Evolutionary conservation across 2,797 vertebrate genomes (phyloP), one percentile per base, ranked within the genome.

Genomic region (Sphenopsis melanotis): DNA sequence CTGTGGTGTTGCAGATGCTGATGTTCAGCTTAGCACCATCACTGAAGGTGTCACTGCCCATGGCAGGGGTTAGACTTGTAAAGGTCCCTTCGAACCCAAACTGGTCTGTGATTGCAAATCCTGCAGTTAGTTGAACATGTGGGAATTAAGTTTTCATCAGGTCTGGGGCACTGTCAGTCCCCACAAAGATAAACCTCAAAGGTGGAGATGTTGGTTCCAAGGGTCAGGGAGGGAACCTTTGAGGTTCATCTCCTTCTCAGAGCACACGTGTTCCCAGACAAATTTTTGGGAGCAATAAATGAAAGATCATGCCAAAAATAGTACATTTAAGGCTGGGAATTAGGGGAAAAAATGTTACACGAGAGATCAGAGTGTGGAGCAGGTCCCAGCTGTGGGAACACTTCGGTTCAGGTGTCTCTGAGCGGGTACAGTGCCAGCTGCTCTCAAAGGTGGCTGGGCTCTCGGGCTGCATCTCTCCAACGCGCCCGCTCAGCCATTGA

Each of bases 301-400:
- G 10, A 60, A 46, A 56, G 29, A 10, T 63, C 16, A 7, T 39
- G 15, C n/a, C 50, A n/a, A 57, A 36, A 63, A 34, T 6, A 7
- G 10, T n/a, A 6, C 9, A 20, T 55, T 36, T n/a, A 56, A 49
- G 8, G n/a, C 42, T 56, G 57, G 20, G 20, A 26, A 34, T 21
- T n/a, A 3, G 9, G 37, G 5, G 4, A 0, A 0, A 0, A 15
- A 24, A 27, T 37, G 32, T 15, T 23, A 36, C 41, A 36, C 2
- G 36, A 20, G 44, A 8, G 8, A 30, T 59, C 11, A 8, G n/a
- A 42, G 44, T 1, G 20, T 19, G 34, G 32, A 42, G 36, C 42
- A 8, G 23, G 13, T 69, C 37, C 49, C 47, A 55, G 10, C 15
- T 5, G 0, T 5, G 13, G 55, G 15, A 27, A 5, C 13, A 9